These are phyloP conservation scores for Melierax canorus DNA, from an alignment of 2,113 vertebrate species.

Conservation along the genomic window DNA sequence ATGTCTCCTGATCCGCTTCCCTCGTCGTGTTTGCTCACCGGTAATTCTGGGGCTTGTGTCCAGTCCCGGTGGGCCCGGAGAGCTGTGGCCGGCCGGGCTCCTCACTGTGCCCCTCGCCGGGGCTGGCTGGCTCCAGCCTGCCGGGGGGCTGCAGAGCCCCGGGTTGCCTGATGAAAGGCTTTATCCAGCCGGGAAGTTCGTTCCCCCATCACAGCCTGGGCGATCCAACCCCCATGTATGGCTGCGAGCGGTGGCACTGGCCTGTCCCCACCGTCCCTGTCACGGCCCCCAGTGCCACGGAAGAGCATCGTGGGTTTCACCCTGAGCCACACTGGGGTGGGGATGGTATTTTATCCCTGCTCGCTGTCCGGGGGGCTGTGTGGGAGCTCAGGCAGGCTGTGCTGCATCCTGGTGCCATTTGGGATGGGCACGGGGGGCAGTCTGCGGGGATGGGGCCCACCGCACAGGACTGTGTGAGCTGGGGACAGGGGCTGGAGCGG, in stretches of 20 bases:
- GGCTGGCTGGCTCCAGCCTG: background rate
- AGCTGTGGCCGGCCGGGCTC: background rate
- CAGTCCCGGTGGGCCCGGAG: background rate
- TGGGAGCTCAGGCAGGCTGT: background rate
- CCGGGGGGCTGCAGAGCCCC: background rate
- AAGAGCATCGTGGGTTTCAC: background rate
- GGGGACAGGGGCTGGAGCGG: background rate
- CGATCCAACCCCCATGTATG: accelerated
- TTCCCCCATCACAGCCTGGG: background rate
- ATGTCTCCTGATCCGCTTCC: constrained; percentile 31
- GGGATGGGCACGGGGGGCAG: background rate
- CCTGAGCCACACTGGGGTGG: background rate
- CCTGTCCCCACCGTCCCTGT: background rate
- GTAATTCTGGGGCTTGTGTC: background rate
- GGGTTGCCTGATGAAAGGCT: background rate
- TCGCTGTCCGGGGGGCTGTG: accelerated
- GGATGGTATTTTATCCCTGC: background rate
- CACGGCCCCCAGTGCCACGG: background rate
- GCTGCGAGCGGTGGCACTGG: background rate
- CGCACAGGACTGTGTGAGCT: background rate
- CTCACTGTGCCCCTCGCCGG: accelerated
- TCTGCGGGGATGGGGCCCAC: background rate
- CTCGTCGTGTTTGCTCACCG: background rate
- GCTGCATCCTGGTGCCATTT: background rate
- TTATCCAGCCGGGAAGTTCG: background rate